phyloP scores from a whole-genome alignment of 1,140 invertebrate genomes.

The Triops longicaudatus region DNA sequence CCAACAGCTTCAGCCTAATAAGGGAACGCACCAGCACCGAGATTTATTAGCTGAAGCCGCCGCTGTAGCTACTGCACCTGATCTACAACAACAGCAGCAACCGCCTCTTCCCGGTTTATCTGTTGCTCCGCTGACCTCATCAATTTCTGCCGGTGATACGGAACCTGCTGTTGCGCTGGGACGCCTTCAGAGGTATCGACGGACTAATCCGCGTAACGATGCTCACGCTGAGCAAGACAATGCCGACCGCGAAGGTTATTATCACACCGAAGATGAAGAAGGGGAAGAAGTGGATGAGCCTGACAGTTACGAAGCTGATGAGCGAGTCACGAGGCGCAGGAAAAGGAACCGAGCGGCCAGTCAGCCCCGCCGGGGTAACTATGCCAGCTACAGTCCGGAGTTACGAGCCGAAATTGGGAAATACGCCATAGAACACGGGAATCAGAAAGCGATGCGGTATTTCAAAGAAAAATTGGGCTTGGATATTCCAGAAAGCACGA shows the following conservation, averaged over 20 bases:
- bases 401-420: constrained; percentile 39
- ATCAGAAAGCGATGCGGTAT: constrained; percentile 37
- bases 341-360: neutral
- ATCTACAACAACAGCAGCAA: constrained; percentile 18
- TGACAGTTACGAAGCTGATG: neutral
- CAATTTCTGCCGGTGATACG: neutral
- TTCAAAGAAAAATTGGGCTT: constrained; percentile 35
- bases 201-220: neutral
- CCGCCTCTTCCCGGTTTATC: neutral
- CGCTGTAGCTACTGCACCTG: constrained; percentile 26
- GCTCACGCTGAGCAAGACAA: constrained; percentile 21
- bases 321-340: neutral
- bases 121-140: neutral
- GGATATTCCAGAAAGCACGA: constrained; percentile 40
- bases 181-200: neutral
- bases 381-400: constrained; percentile 40
- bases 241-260: constrained; percentile 28
- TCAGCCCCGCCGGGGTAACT: constrained; percentile 34
- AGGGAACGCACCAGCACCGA: constrained; percentile 23
- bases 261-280: constrained; percentile 29
- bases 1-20: neutral
- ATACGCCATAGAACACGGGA: constrained; percentile 40
- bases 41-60: neutral
- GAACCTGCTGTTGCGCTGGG: neutral
- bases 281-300: constrained; percentile 30